A percentile compares a stretch with the other conserved stretches of the same genome.
phyloP scores from a whole-genome alignment of 2,888 invertebrate genomes.

The Caenorhabditis doughertyi region DNA sequence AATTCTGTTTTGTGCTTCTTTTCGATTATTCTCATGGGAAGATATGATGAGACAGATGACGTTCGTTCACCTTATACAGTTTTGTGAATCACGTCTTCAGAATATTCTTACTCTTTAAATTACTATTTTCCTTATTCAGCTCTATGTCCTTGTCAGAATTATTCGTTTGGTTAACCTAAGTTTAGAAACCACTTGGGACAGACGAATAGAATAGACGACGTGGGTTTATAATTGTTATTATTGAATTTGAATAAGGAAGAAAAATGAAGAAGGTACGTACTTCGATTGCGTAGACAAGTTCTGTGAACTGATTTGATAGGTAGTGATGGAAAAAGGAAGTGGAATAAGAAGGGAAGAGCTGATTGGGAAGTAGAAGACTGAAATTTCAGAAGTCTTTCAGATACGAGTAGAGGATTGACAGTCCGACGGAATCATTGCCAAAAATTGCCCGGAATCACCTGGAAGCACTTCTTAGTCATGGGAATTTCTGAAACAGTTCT shows the following conservation, averaged over 20 bases:
- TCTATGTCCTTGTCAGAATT: neutral
- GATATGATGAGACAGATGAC: neutral
- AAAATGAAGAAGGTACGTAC: neutral
- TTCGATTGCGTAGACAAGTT: neutral
- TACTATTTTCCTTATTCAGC: neutral
- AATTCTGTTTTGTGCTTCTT: neutral
- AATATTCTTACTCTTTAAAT: neutral
- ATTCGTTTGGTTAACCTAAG: neutral
- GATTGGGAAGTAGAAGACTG: neutral
- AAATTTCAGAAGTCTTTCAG: neutral
- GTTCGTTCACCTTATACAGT: slow-evolving; percentile 2
- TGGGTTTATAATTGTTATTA: slow-evolving; percentile 20
- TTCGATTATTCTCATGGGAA: neutral
- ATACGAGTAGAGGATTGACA: neutral
- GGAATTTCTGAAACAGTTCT: no score
- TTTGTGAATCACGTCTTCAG: slow-evolving; percentile 5
- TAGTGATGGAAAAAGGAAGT: neutral
- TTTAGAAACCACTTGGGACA: slow-evolving; percentile 4
- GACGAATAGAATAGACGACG: neutral
- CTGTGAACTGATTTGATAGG: neutral
- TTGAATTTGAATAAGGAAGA: no score
- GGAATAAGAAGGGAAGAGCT: neutral
- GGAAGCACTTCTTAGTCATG: no score
- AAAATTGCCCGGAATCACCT: no score
- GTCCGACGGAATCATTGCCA: no score